Evolutionary conservation across 2,113 vertebrate genomes (phyloP).

Genomic region (Furnarius figulus): DNA sequence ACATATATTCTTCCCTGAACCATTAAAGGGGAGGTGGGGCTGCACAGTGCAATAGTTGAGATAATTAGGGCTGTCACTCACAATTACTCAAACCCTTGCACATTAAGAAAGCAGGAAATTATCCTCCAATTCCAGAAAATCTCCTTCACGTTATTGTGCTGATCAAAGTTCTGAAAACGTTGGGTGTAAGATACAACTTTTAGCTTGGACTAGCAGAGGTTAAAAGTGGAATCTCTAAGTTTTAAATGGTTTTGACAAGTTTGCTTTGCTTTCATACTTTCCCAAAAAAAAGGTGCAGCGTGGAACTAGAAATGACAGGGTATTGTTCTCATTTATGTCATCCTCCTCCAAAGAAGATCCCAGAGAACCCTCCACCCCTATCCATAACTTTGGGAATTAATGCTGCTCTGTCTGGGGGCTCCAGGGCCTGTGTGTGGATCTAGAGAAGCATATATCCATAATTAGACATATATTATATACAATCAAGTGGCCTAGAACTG

Average conservation of each 20-base stretch:
- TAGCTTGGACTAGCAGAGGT: background rate
- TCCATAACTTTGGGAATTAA: background rate
- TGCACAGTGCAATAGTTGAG: conserved; percentile 11
- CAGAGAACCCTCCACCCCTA: background rate
- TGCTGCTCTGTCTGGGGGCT: background rate
- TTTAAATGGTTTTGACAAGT: background rate
- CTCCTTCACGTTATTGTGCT: background rate
- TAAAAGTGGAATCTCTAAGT: background rate
- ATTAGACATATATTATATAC: background rate
- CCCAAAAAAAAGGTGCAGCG: background rate
- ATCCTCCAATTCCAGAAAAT: background rate
- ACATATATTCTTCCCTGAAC: conserved; percentile 1
- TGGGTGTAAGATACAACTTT: background rate
- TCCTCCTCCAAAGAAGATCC: background rate
- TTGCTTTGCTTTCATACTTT: background rate
- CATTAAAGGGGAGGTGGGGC: background rate
- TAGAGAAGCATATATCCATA: background rate
- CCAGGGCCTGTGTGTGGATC: background rate
- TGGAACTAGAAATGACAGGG: background rate
- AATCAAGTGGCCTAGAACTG: background rate
- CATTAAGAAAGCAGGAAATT: background rate
- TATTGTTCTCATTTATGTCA: background rate
- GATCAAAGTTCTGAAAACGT: background rate
- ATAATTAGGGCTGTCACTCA: conserved; percentile 23
- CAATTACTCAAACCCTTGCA: background rate